Base-by-base conservation (phyloP, 2,888 invertebrate species). In the Limnephilus rhombicus region DNA sequence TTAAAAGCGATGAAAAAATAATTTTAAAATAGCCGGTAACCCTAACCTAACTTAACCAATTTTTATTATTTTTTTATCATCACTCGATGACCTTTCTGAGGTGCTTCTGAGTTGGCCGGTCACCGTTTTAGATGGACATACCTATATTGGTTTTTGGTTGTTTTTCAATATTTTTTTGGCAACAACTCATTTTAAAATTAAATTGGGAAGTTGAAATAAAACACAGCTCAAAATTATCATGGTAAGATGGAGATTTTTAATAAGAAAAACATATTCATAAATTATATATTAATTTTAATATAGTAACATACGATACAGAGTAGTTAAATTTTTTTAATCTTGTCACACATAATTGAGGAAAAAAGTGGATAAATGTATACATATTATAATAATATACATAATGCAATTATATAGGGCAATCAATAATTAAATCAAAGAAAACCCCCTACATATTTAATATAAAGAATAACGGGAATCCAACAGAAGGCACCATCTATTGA, bases 251-350 rank as follows among this genome's bases (percentile, higher is more conserved):
- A 89, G 88, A 68, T 80, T 89, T 89, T 89, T 89, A 89, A 89
- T 89, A 89, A 89, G 88, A 89, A 89, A 68, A 89, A 89, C 88
- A 89, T 89, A 89, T 89, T 89, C 68, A 89, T 89, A 89, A 89
- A 89, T 89, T 89, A 89, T 89, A 89, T 89, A 89, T 89, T 89
- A 89, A 80, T 89, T 89, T 89, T 89, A 89, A 89, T 89, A 89
- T 80, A 89, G 88, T 89, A 89, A 89, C 88, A 89, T 89, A 89
- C 88, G 41, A 86, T 86, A 86, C 86, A 86, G 37, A 45, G 88
- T 68, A 80, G 88, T 89, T 80, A 45, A 80, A 89, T 80, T 34
- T 29, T 45, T 89, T 89, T 89, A 80, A 89, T 89, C 88, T 80
- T 89, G 88, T 80, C 88, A 89, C 88, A 89, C 88, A n/a, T 80